phyloP scores from a whole-genome alignment of 1,140 invertebrate species.

The Drosophila triauraria region DNA sequence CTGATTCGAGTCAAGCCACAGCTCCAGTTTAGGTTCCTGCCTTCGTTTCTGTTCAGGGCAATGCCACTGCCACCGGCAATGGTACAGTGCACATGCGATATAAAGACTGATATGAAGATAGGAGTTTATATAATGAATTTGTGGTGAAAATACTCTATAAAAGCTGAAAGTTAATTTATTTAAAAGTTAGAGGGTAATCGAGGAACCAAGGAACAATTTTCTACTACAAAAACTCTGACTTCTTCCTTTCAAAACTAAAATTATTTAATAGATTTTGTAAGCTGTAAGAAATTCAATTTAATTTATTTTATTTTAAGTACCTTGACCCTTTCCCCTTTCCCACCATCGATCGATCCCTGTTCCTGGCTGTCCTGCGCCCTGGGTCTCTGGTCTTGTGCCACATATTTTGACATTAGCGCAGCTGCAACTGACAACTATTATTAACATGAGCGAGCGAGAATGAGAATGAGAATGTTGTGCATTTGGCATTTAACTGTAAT shows the following conservation, averaged over 20 bases:
- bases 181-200: background rate
- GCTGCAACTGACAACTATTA: constrained; percentile 77
- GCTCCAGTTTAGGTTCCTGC: constrained; percentile 13
- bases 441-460: constrained; percentile 43
- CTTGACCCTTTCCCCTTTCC: background rate
- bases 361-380: constrained; percentile 4
- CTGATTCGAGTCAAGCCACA: constrained; percentile 37
- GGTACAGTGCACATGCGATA: constrained; percentile 13
- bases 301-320: too few relatives aligned
- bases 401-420: constrained; percentile 47
- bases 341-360: constrained; percentile 1
- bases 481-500: constrained; percentile 71
- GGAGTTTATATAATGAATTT: constrained; percentile 5
- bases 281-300: background rate
- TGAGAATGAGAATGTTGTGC: constrained; percentile 36
- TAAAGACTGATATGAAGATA: constrained; percentile 1
- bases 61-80: background rate
- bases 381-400: constrained; percentile 24
- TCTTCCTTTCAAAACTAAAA: background rate
- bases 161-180: background rate
- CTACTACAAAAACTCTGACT: background rate
- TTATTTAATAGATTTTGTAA: background rate
- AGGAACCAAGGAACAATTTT: too few relatives aligned
- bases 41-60: constrained; percentile 1
- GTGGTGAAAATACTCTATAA: background rate